phyloP scores from a whole-genome alignment of 1,140 invertebrate species.

The Centruroides vittatus region DNA sequence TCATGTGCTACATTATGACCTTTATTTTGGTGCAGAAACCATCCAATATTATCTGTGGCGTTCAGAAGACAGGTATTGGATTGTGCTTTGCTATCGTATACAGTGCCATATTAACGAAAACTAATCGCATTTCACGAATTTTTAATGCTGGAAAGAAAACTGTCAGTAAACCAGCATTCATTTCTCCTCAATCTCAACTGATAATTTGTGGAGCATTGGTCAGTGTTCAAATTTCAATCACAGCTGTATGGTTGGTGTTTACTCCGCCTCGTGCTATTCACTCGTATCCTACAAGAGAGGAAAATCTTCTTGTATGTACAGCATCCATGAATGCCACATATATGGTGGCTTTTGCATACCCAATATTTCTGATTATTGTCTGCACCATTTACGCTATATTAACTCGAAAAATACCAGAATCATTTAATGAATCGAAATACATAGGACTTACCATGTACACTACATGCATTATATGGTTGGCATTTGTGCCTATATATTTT shows the following conservation, averaged over 20 bases:
- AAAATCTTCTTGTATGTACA: conserved; percentile 78
- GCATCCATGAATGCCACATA: conserved; percentile 70
- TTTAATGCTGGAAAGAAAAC: conserved; percentile 80
- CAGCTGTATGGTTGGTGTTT: conserved; percentile 70
- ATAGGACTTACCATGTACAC: conserved; percentile 42
- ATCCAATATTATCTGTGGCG: conserved; percentile 26
- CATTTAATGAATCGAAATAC: conserved; percentile 82
- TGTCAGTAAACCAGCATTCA: conserved; percentile 73
- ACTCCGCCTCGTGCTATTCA: conserved; percentile 68
- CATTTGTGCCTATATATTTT: no score
- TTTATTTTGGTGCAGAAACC: conserved; percentile 59
- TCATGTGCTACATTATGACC: conserved; percentile 76
- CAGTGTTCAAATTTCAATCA: conserved; percentile 66
- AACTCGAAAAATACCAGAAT: conserved; percentile 82
- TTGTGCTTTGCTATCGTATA: conserved; percentile 56
- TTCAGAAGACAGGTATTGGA: conserved; percentile 43
- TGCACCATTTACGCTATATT: conserved; percentile 80
- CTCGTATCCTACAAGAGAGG: conserved; percentile 71
- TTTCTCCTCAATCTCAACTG: conserved; percentile 83
- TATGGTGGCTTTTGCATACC: conserved; percentile 77
- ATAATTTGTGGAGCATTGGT: conserved; percentile 71
- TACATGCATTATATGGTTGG: no score
- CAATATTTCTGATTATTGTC: conserved; percentile 66
- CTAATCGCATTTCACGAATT: conserved; percentile 77
- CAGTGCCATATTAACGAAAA: conserved; percentile 76